Evolutionary conservation across 1,140 invertebrate species (phyloP).

Genomic region (Papilio polyxenes): DNA sequence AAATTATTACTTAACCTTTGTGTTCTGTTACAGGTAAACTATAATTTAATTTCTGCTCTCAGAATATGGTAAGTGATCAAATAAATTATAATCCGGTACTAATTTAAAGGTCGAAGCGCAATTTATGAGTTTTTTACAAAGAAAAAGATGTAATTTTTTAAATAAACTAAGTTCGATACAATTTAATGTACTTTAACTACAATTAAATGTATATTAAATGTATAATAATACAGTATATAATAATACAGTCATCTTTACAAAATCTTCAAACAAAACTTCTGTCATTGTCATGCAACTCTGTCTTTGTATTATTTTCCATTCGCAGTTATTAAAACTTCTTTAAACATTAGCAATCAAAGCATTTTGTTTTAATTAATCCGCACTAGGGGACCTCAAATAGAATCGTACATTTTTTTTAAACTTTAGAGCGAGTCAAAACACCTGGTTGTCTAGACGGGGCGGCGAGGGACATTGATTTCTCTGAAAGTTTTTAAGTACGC

Average conservation of each 20-base stretch:
- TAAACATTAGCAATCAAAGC: constrained; percentile 29
- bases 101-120: no score
- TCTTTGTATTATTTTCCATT: neutral
- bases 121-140: no score
- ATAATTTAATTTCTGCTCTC: neutral
- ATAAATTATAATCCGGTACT: neutral
- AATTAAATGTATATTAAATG: no score
- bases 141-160: no score
- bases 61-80: neutral
- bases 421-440: constrained; percentile 35
- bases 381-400: constrained; percentile 10
- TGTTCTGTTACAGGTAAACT: neutral
- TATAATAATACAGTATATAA: no score
- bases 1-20: neutral
- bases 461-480: constrained; percentile 35
- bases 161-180: neutral
- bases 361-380: constrained; percentile 25
- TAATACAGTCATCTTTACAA: neutral
- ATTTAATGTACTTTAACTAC: no score
- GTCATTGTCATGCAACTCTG: neutral
- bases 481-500: constrained; percentile 35
- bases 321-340: constrained; percentile 19
- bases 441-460: constrained; percentile 37
- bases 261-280: constrained; percentile 6
- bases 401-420: constrained; percentile 4